phyloP scores from a whole-genome alignment of 2,113 vertebrate genomes.

The Rhegmatorhina hoffmannsi region DNA sequence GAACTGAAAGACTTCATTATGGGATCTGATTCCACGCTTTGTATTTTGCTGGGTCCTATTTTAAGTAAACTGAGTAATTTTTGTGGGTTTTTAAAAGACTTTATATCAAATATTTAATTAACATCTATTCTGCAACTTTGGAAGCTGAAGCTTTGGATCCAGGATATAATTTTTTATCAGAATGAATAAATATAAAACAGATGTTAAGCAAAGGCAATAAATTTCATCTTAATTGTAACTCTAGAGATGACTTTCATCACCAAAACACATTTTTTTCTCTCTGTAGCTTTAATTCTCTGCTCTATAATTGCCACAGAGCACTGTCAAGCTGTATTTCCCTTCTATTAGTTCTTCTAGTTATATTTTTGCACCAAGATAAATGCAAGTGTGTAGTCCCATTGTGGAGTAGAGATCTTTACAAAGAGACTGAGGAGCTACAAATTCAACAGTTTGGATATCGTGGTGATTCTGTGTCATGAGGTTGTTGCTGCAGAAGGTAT shows the following conservation, averaged over 20 bases:
- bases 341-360: background rate
- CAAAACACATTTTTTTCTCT: background rate
- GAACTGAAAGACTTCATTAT: background rate
- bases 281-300: background rate
- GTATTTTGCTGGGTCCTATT: background rate
- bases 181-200: slow-evolving; percentile 31
- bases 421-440: background rate
- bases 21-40: background rate
- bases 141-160: background rate
- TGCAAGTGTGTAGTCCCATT: background rate
- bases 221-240: slow-evolving; percentile 32
- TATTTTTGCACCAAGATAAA: background rate
- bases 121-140: background rate
- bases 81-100: background rate
- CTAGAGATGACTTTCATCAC: slow-evolving; percentile 13
- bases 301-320: background rate
- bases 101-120: slow-evolving; percentile 20
- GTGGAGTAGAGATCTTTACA: background rate
- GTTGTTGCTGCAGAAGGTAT: background rate
- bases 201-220: slow-evolving; percentile 24
- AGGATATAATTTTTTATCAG: slow-evolving; percentile 35
- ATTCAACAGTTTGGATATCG: background rate
- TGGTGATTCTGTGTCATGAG: background rate
- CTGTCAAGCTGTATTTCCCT: background rate
- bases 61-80: slow-evolving; percentile 16